These are phyloP conservation scores for Heliconius congener DNA, from an alignment of 1,140 invertebrate species.

Conservation along the genomic window DNA sequence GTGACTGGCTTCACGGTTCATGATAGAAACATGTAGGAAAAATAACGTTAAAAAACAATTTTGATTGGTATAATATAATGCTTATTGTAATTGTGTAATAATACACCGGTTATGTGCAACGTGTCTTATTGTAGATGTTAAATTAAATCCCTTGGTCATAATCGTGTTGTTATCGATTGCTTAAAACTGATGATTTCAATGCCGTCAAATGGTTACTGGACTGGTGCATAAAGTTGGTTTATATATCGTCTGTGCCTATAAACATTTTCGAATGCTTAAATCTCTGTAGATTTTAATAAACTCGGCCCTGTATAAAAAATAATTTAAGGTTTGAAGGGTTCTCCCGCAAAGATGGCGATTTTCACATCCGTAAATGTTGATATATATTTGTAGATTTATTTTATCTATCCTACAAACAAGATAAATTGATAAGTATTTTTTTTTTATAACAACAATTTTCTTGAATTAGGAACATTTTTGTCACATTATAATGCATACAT, in stretches of 20 bases:
- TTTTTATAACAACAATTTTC: too few relatives aligned
- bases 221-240: background rate
- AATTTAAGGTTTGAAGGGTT: too few relatives aligned
- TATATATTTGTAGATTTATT: too few relatives aligned
- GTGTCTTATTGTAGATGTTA: constrained; percentile 21
- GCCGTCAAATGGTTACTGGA: background rate
- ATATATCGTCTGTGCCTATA: background rate
- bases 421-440: too few relatives aligned
- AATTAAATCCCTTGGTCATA: constrained; percentile 39
- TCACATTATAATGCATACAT: too few relatives aligned
- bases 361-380: too few relatives aligned
- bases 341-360: too few relatives aligned
- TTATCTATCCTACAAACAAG: too few relatives aligned
- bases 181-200: constrained; percentile 4
- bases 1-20: constrained; percentile 41
- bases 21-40: constrained; percentile 35
- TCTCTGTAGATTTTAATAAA: too few relatives aligned
- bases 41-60: constrained; percentile 31
- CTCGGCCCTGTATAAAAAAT: too few relatives aligned
- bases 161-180: constrained; percentile 33
- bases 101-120: constrained; percentile 27
- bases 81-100: constrained; percentile 35
- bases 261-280: too few relatives aligned
- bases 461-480: too few relatives aligned
- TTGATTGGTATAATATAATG: constrained; percentile 27